Evolutionary conservation across 2,113 vertebrate species (phyloP), one percentile per base, ranked within the genome.

Genomic region (Eleginops maclovinus): DNA sequence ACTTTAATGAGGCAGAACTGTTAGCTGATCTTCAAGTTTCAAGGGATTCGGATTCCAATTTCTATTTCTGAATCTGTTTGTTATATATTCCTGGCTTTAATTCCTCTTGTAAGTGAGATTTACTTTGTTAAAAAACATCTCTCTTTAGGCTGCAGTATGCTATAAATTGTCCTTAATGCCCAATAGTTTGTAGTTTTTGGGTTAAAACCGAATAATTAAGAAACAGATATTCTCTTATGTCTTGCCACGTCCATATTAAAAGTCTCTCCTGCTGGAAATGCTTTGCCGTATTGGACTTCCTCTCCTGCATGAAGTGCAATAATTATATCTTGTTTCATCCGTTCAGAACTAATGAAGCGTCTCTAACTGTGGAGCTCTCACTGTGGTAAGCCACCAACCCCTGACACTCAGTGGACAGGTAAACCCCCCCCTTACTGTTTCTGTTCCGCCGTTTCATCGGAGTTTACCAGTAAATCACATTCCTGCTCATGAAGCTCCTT

Each of bases 371-470:
- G n/a, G n/a, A n/a, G n/a, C n/a, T n/a, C n/a, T n/a, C n/a, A n/a
- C n/a, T n/a, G n/a, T n/a, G n/a, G n/a, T n/a, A n/a, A n/a, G n/a
- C n/a, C n/a, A n/a, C n/a, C n/a, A n/a, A n/a, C n/a, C n/a, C n/a
- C n/a, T n/a, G n/a, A n/a, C n/a, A n/a, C n/a, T n/a, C n/a, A n/a
- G n/a, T n/a, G n/a, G n/a, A n/a, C n/a, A n/a, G n/a, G n/a, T n/a
- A n/a, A n/a, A n/a, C n/a, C n/a, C n/a, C n/a, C n/a, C n/a, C n/a
- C n/a, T n/a, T 2, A 9, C 21, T 46, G 43, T 17, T 19, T 58
- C 7, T n/a, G 28, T 36, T 10, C 46, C 63, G 69, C 51, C 19
- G 49, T 77, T 55, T 61, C 15, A 49, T 63, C 28, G 26, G n/a
- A 83, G 12, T 19, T 72, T 17, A 50, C 22, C 19, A 31, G 31